Evolutionary conservation across 2,797 vertebrate genomes (phyloP), one percentile per base, ranked within the genome.

Genomic region (Takifugu ocellatus): DNA sequence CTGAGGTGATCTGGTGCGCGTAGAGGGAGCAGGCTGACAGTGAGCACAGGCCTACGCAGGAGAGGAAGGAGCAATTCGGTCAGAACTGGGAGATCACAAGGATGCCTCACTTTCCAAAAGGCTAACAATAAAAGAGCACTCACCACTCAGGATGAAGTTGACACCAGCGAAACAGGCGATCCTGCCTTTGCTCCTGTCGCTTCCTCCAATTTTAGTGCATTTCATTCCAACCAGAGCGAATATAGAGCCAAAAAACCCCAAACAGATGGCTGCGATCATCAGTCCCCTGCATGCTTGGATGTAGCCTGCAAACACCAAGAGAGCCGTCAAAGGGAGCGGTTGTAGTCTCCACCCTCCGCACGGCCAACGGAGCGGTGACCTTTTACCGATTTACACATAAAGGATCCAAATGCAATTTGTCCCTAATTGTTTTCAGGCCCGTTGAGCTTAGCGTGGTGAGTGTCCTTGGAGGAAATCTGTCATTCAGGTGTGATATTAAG

Each of bases 161-260:
- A 94, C 73, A 67, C 96, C 96, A 42, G 94, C 92, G 61, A 95
- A 85, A 74, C 92, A 94, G 49, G 94, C 90, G 27, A 95, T 92
- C 82, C 85, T 93, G 25, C 94, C 92, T 90, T 98, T 99, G 77
- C 80, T 92, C 79, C 89, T 88, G 68, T 98, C 93, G 0, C 89
- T 91, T 63, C 96, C 96, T 83, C 97, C 96, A 0, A 99, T 90
- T 87, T 94, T 98, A 53, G 96, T 98, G 73, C 97, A 99, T 78
- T 96, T 98, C 97, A 99, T 98, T 54, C 97, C 96, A 71, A 98
- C 71, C 42, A 98, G 91, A 24, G 94, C 91, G 67, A 93, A 92
- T 59, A 92, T 44, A 0, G 92, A 88, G 15, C 93, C 96, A 0
- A 98, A 95, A 75, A 97, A 98, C 1, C 97, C 97, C 81, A 97